Percentiles rank a stretch among this genome's conserved stretches.
These are phyloP conservation scores for Halcyon senegalensis DNA, from an alignment of 2,113 vertebrate species.

Conservation along the genomic window DNA sequence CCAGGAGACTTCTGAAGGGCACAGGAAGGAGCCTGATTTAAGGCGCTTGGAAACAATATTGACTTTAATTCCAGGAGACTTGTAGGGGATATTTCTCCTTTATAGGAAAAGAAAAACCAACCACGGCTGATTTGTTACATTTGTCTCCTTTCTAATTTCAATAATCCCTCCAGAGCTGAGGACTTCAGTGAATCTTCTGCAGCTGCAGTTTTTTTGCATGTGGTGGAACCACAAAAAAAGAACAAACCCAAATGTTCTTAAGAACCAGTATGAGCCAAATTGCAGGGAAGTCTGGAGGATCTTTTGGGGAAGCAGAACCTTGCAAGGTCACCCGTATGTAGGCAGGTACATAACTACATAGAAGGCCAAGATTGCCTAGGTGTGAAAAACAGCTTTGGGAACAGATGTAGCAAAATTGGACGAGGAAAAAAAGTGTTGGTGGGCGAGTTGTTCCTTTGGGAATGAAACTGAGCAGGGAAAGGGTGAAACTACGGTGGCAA, in stretches of 20 bases:
- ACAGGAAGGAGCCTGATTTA: background rate
- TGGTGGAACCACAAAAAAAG: background rate
- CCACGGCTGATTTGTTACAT: background rate
- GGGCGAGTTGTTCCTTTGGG: background rate
- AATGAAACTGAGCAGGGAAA: background rate
- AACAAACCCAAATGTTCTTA: background rate
- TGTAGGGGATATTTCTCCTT: background rate
- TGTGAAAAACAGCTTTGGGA: background rate
- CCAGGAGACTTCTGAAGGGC: background rate
- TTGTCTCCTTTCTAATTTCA: background rate
- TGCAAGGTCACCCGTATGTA: background rate
- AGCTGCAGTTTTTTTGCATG: background rate
- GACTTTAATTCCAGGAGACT: background rate
- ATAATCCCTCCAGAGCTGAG: background rate
- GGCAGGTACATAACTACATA: background rate
- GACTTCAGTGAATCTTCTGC: background rate
- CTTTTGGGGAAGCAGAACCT: background rate
- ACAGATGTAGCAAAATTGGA: background rate
- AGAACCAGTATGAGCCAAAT: background rate
- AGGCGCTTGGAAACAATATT: background rate
- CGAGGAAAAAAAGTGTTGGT: background rate
- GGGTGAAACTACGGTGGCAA: rapidly evolving
- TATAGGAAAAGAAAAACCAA: background rate
- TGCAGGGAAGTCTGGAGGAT: background rate
- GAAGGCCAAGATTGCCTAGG: background rate